Evolutionary conservation across 2,888 invertebrate species (phyloP).

Genomic region (Atrina japonica): DNA sequence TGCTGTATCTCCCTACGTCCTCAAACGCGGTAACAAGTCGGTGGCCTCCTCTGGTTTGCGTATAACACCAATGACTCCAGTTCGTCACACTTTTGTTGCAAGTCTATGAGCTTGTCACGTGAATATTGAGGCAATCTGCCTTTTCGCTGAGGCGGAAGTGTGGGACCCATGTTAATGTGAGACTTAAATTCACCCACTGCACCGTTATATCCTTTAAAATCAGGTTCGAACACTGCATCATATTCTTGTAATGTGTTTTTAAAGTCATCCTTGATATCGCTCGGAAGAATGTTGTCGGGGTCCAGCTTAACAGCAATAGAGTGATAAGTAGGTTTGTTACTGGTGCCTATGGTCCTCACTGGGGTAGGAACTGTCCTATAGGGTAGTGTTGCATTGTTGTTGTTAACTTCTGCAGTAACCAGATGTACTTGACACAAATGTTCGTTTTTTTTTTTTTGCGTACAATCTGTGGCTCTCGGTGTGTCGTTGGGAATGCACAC

Average conservation of each 20-base stretch:
- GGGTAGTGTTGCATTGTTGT: not conserved
- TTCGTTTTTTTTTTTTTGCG: constrained; percentile 36
- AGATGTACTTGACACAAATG: constrained; percentile 41
- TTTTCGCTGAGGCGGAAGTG: constrained; percentile 56
- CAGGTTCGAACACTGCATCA: constrained; percentile 3
- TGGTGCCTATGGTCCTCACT: not conserved
- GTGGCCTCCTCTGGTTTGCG: constrained; percentile 49
- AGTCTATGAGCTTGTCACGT: no score
- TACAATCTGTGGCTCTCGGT: constrained; percentile 31
- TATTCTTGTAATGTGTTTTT: not conserved
- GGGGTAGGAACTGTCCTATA: not conserved
- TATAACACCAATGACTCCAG: constrained; percentile 54
- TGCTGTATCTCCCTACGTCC: constrained; percentile 56
- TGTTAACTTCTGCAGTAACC: not conserved
- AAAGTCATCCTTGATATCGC: not conserved
- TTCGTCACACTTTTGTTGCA: constrained; percentile 57
- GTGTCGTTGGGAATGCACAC: constrained; percentile 44
- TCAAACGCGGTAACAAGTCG: constrained; percentile 56
- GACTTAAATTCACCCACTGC: constrained; percentile 56
- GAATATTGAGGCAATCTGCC: constrained; percentile 56
- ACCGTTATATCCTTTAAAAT: constrained; percentile 49
- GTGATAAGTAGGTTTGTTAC: not conserved
- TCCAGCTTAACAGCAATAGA: constrained; percentile 6
- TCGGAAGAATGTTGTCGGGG: constrained; percentile 14
- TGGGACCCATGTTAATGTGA: constrained; percentile 55